Percentiles rank a stretch among this genome's conserved stretches.
phyloP scores from a whole-genome alignment of 1,140 invertebrate species.

The Globodera rostochiensis region DNA sequence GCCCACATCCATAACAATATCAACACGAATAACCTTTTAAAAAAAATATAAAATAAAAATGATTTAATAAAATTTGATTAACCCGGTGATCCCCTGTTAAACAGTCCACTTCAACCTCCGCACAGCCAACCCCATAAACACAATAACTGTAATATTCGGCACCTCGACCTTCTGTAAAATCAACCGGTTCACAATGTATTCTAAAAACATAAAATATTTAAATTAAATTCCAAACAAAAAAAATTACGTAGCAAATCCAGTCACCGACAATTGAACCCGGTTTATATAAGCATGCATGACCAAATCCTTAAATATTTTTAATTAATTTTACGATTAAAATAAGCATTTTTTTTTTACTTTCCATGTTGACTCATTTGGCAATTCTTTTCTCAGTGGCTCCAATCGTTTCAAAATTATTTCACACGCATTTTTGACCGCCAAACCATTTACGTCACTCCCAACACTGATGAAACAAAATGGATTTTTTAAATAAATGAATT shows the following conservation, averaged over 20 bases:
- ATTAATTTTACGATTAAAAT: neutral
- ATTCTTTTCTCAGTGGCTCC: conserved; percentile 76
- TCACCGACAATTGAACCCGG: conserved; percentile 78
- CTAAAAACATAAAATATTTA: conserved; percentile 26
- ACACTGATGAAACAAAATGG: conserved; percentile 70
- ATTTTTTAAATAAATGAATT: neutral
- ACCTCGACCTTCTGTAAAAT: conserved; percentile 57
- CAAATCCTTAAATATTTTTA: conserved; percentile 73
- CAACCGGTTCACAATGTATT: conserved; percentile 56
- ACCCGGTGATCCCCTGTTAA: conserved; percentile 69
- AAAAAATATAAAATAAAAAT: conserved; percentile 13
- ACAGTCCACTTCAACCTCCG: conserved; percentile 70
- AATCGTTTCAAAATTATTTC: conserved; percentile 77
- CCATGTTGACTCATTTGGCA: conserved; percentile 79
- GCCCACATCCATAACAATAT: conserved; percentile 93
- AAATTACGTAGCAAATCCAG: conserved; percentile 77
- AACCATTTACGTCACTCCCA: conserved; percentile 89
- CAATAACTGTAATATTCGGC: conserved; percentile 62
- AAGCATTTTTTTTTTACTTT: neutral
- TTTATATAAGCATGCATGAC: conserved; percentile 79
- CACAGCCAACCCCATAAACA: conserved; percentile 65
- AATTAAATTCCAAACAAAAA: neutral
- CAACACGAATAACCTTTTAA: conserved; percentile 76
- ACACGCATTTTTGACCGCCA: conserved; percentile 88
- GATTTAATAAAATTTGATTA: neutral